Evolutionary conservation across 1,140 invertebrate genomes (phyloP).

Genomic region (Drosophila ogumai): DNA sequence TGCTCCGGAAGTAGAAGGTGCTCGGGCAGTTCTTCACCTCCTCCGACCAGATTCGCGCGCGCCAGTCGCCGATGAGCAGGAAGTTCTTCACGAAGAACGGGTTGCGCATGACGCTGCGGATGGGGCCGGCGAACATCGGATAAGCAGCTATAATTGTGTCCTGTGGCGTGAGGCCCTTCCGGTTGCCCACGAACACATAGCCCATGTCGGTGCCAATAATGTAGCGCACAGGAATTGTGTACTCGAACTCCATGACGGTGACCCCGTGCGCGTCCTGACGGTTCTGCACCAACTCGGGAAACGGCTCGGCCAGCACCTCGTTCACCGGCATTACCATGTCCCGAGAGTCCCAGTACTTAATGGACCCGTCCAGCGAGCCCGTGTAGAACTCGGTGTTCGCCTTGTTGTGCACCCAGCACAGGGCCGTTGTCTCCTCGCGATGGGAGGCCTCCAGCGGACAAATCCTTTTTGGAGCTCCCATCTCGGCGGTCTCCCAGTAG

Average conservation of each 20-base stretch:
- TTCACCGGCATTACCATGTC: constrained; percentile 91
- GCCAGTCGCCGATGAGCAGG: constrained; percentile 94
- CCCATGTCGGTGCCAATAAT: constrained; percentile 90
- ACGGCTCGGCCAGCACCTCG: constrained; percentile 89
- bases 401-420: constrained; percentile 92
- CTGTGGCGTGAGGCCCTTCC: constrained; percentile 89
- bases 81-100: constrained; percentile 95
- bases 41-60: constrained; percentile 94
- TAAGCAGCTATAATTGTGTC: constrained; percentile 90
- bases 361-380: constrained; percentile 93
- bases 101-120: constrained; percentile 93
- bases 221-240: constrained; percentile 92
- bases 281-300: constrained; percentile 87
- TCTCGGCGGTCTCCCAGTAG: constrained; percentile 90
- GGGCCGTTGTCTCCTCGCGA: constrained; percentile 88
- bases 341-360: constrained; percentile 93
- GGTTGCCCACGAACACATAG: constrained; percentile 91
- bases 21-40: constrained; percentile 94
- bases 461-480: constrained; percentile 86
- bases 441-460: constrained; percentile 89
- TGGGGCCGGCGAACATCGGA: constrained; percentile 91
- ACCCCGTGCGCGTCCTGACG: constrained; percentile 89
- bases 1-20: constrained; percentile 92
- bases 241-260: constrained; percentile 92
- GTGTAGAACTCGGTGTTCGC: constrained; percentile 94